These are phyloP conservation scores for Spheniscus humboldti DNA, from an alignment of 2,797 vertebrate genomes.

Conservation along the genomic window DNA sequence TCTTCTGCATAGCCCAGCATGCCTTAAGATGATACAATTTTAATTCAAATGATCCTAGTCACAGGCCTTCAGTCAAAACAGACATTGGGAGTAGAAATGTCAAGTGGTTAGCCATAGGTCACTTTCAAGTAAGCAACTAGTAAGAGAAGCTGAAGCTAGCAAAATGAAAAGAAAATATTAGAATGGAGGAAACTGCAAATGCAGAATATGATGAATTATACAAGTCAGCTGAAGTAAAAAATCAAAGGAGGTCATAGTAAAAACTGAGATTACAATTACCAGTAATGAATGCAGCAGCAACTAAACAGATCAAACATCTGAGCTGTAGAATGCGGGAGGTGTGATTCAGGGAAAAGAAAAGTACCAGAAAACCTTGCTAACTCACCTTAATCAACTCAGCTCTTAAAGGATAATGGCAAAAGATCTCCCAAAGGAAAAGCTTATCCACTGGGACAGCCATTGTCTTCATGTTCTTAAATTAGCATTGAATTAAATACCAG, in stretches of 20 bases:
- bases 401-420: background rate
- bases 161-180: background rate
- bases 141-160: background rate
- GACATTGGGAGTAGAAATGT: background rate
- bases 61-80: background rate
- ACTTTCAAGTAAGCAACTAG: background rate
- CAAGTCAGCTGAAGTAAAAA: background rate
- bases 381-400: background rate
- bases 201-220: background rate
- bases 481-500: background rate
- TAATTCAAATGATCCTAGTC: background rate
- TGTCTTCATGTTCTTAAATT: background rate
- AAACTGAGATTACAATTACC: background rate
- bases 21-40: background rate
- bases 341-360: background rate
- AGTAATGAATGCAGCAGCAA: background rate
- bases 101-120: background rate
- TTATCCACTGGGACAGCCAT: background rate
- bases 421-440: background rate
- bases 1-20: background rate
- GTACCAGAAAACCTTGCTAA: background rate
- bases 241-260: background rate
- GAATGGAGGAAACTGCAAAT: background rate
- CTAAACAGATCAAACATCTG: background rate
- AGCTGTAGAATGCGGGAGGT: background rate